Conservation (phyloP, 2,888 invertebrate genomes). For the Drosophila anceps region DNA sequence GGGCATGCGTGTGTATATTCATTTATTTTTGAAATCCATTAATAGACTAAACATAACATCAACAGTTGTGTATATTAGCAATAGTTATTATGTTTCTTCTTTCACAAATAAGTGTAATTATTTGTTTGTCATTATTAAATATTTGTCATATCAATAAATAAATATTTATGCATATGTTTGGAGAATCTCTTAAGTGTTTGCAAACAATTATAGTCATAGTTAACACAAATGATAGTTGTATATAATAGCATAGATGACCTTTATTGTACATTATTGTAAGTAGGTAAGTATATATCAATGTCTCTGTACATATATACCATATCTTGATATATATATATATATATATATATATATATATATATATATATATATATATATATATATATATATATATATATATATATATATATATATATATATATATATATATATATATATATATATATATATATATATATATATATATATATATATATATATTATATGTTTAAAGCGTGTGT, state of each 20-base stretch:
- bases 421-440: constrained; percentile 22
- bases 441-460: constrained; percentile 32
- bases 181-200: constrained; percentile 55
- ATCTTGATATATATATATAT: constrained; percentile 19
- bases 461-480: constrained; percentile 20
- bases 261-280: constrained; percentile 59
- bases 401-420: constrained; percentile 36
- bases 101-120: constrained; percentile 47
- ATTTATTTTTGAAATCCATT: constrained; percentile 77
- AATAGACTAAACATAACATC: constrained; percentile 83
- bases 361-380: constrained; percentile 31
- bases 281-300: constrained; percentile 37
- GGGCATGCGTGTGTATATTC: constrained; percentile 64
- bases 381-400: constrained; percentile 29
- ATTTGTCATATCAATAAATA: constrained; percentile 66
- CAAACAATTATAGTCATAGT: constrained; percentile 81
- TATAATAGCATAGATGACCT: constrained; percentile 49
- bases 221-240: constrained; percentile 74
- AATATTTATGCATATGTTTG: constrained; percentile 44
- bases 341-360: constrained; percentile 1
- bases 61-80: constrained; percentile 83
- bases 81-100: constrained; percentile 62
- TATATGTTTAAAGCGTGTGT: no score
- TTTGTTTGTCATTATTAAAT: constrained; percentile 31
- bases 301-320: constrained; percentile 33